A percentile compares a stretch with the other conserved stretches of the same genome.
Evolutionary conservation across 2,888 invertebrate species (phyloP).

Genomic region (Drymonia ruficornis): DNA sequence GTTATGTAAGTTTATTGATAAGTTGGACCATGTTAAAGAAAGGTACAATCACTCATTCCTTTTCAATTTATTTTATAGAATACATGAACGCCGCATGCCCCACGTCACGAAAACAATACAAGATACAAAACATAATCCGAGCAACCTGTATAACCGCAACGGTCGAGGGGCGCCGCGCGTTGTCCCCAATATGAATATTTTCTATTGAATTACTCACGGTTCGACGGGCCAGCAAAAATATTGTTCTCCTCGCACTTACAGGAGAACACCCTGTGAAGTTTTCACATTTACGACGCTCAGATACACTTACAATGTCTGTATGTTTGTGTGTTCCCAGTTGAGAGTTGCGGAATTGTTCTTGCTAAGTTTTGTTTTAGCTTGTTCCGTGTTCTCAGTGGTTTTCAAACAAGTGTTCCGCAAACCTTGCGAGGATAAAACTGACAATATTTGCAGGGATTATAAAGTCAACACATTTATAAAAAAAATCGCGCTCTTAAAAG

Average conservation of each 20-base stretch:
- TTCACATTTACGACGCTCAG: conserved; percentile 45
- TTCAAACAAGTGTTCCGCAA: not conserved
- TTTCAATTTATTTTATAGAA: no score
- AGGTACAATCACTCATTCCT: no score
- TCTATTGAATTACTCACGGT: conserved; percentile 83
- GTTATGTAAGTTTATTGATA: no score
- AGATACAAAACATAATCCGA: conserved; percentile 9
- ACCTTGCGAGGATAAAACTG: no score
- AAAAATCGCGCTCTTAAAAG: no score
- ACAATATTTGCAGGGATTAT: no score
- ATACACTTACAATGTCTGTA: conserved; percentile 34
- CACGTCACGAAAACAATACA: not conserved
- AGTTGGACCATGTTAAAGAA: no score
- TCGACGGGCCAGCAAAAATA: conserved; percentile 80
- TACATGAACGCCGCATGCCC: no score
- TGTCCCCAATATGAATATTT: conserved; percentile 82
- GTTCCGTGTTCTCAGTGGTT: not conserved
- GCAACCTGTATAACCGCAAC: conserved; percentile 47
- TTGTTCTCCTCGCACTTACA: conserved; percentile 76
- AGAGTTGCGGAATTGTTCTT: conserved; percentile 19
- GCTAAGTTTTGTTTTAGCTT: conserved; percentile 9
- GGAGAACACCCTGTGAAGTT: conserved; percentile 63
- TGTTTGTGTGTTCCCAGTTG: conserved; percentile 27
- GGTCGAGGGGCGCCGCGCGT: conserved; percentile 57
- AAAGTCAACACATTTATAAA: no score